phyloP scores from a whole-genome alignment of 2,797 vertebrate genomes.

The Rhodeus uyekii region DNA sequence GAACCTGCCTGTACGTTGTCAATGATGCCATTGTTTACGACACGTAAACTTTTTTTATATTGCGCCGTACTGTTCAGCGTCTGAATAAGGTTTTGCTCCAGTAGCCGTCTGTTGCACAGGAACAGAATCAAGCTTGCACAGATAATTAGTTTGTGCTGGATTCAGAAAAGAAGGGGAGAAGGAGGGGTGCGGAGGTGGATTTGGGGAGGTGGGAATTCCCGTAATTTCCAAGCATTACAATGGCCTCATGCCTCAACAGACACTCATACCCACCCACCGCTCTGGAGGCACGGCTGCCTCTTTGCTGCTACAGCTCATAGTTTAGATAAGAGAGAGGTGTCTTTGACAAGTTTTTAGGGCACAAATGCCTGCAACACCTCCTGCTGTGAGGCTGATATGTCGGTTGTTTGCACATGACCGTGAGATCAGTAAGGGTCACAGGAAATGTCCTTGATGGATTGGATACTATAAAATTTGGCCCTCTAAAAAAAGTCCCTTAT shows the following conservation, averaged over 20 bases:
- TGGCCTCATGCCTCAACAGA: constrained; percentile 48
- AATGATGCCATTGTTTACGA: background rate
- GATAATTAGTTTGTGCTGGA: constrained; percentile 24
- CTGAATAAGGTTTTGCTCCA: constrained; percentile 24
- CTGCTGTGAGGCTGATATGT: background rate
- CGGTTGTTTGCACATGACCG: background rate
- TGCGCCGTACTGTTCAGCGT: background rate
- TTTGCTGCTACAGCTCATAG: constrained; percentile 1
- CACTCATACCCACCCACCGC: constrained; percentile 34
- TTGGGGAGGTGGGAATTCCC: constrained; percentile 53
- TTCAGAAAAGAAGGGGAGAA: constrained; percentile 29
- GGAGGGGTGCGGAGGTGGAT: constrained; percentile 30
- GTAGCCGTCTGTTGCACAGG: constrained; percentile 44
- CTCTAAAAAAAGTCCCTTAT: no score
- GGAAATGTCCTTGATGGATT: background rate
- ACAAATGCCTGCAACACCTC: constrained; percentile 4
- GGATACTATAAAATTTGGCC: no score
- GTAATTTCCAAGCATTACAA: constrained; percentile 56
- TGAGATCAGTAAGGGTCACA: background rate
- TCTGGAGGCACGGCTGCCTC: constrained; percentile 13
- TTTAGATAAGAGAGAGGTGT: constrained; percentile 4
- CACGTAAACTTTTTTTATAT: background rate
- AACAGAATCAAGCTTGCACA: background rate
- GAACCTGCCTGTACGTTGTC: background rate
- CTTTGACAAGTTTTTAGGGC: constrained; percentile 10